Evolutionary conservation across 2,797 vertebrate genomes (phyloP).

Genomic region (Rousettus madagascariensis): DNA sequence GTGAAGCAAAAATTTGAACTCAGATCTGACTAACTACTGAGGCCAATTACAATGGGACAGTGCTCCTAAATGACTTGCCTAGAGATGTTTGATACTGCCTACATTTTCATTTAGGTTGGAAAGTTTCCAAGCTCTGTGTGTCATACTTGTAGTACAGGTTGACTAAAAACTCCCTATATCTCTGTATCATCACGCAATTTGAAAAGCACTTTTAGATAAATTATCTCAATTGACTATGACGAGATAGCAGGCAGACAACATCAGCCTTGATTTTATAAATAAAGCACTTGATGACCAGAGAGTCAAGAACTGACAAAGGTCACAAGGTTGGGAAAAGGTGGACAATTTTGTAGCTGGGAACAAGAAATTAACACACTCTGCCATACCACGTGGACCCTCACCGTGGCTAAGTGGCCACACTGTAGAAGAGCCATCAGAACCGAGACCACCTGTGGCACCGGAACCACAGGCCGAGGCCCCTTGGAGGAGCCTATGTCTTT

Average conservation of each 20-base stretch:
- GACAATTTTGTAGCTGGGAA: background rate
- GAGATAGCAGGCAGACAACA: background rate
- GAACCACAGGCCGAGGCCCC: background rate
- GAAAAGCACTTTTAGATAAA: background rate
- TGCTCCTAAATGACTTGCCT: background rate
- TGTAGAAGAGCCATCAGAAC: background rate
- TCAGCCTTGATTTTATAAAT: slow-evolving; percentile 1
- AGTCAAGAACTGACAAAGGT: background rate
- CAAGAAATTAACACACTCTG: background rate
- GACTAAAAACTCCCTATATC: background rate
- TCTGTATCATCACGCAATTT: background rate
- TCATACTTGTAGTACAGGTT: background rate
- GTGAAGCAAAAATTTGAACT: slow-evolving; percentile 5
- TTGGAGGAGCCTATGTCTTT: background rate
- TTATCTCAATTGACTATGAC: background rate
- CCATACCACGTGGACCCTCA: background rate
- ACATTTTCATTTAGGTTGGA: background rate
- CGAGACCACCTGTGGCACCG: background rate
- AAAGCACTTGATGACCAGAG: background rate
- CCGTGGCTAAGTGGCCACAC: background rate
- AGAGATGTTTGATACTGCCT: background rate
- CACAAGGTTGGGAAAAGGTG: background rate
- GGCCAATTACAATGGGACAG: background rate
- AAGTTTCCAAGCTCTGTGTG: slow-evolving; percentile 1
- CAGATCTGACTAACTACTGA: background rate